Evolutionary conservation across 1,140 invertebrate species (phyloP).

Genomic region (Papilio helenus): DNA sequence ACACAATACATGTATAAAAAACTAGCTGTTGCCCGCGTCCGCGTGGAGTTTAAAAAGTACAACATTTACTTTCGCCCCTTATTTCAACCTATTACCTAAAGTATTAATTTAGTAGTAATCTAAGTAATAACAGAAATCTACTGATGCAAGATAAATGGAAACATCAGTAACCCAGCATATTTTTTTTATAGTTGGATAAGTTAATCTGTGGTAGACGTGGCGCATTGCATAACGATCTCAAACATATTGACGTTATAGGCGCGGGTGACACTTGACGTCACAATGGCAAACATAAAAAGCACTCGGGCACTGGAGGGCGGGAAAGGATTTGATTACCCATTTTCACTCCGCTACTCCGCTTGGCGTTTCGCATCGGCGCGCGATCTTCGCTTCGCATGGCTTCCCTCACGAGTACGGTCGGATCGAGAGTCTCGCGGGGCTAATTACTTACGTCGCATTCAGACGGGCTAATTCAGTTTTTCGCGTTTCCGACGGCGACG

Average conservation of each 20-base stretch:
- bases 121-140: too few relatives aligned
- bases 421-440: constrained; percentile 78
- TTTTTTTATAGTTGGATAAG: background rate
- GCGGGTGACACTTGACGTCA: constrained; percentile 66
- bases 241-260: constrained; percentile 33
- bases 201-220: background rate
- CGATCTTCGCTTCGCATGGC: constrained; percentile 76
- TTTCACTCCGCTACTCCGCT: constrained; percentile 68
- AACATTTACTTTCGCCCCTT: too few relatives aligned
- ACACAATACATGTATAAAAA: too few relatives aligned
- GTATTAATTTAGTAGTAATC: too few relatives aligned
- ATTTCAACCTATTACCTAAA: too few relatives aligned
- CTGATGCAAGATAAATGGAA: too few relatives aligned
- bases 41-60: too few relatives aligned
- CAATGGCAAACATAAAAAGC: constrained; percentile 78
- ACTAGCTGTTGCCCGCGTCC: too few relatives aligned
- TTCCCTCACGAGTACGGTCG: constrained; percentile 73
- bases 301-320: constrained; percentile 69
- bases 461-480: constrained; percentile 79
- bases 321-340: constrained; percentile 81
- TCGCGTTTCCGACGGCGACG: constrained; percentile 70
- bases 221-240: constrained; percentile 30
- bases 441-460: constrained; percentile 81
- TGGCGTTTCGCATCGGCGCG: constrained; percentile 63
- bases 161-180: too few relatives aligned